Percentiles rank a stretch among this genome's conserved stretches.
phyloP scores from a whole-genome alignment of 2,888 invertebrate species.

The Gari tellinella region DNA sequence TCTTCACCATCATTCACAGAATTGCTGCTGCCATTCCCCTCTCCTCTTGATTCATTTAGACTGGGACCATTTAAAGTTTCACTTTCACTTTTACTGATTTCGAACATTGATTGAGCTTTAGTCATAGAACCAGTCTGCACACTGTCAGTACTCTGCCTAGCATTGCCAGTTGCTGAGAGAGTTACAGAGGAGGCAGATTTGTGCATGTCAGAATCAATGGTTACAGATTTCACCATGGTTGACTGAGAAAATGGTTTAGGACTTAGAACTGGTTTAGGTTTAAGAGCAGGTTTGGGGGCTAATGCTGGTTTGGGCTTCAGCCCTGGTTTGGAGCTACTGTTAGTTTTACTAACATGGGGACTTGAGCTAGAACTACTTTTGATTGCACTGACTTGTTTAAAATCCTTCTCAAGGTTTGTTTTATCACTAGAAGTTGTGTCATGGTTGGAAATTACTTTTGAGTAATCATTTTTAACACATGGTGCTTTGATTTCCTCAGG shows the following conservation, averaged over 20 bases:
- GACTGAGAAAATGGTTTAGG: conserved; percentile 61
- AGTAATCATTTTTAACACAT: background rate
- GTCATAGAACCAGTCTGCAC: conserved; percentile 16
- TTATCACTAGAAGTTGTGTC: too few relatives aligned
- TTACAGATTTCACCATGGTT: conserved; percentile 25
- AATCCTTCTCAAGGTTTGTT: too few relatives aligned
- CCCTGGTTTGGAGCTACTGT: conserved; percentile 15
- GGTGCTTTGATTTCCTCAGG: background rate
- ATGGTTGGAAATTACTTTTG: background rate
- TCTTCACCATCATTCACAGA: conserved; percentile 25
- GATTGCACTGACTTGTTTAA: conserved; percentile 14
- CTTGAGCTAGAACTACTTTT: conserved; percentile 3
- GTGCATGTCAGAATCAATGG: conserved; percentile 35
- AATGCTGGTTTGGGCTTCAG: conserved; percentile 64
- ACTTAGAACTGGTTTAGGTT: conserved; percentile 67
- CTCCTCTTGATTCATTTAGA: conserved; percentile 8
- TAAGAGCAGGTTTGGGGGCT: conserved; percentile 76
- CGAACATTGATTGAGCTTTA: conserved; percentile 58
- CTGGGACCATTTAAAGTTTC: background rate
- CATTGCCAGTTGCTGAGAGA: conserved; percentile 7
- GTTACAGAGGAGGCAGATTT: conserved; percentile 45
- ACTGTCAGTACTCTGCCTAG: background rate
- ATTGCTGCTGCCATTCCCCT: conserved; percentile 29
- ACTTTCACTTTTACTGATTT: conserved; percentile 34
- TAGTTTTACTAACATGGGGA: background rate